Evolutionary conservation across 2,888 invertebrate species (phyloP), one percentile per base, ranked within the genome.

Genomic region (Microctonus aethiopoides): DNA sequence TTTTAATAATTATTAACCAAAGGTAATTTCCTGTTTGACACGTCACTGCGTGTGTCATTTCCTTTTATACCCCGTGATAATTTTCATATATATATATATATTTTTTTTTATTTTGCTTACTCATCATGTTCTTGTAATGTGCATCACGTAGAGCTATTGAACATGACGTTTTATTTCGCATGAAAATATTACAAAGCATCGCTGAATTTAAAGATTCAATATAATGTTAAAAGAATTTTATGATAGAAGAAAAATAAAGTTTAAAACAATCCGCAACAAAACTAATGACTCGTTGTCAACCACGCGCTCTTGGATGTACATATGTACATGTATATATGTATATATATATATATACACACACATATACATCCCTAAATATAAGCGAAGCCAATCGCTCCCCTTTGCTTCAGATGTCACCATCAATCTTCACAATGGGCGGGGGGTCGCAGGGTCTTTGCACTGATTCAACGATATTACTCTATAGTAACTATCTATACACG

Each of bases 391-490:
- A 71, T 68, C 59, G 64, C 72, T 61, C 52, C 64, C 59, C 32
- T 64, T 51, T 63, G 57, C 60, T 54, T 64, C 64, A 56, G 68
- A 26, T 72, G 74, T 75, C 75, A 74, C 74, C 74, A 75, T 75
- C 75, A 75, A 75, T 75, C 75, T 75, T 74, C 71, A 41, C 59
- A 62, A 63, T 36, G 67, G 71, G 71, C 67, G 46, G n/a, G 26
- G 66, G 26, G 29, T 16, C 6, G 29, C 4, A 11, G 46, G 41
- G 57, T 26, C n/a, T 41, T n/a, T 20, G 68, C 71, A 59, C 66
- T 64, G 75, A 74, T 72, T 71, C 67, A 52, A 65, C 71, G 67
- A 74, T 68, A 39, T 59, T 63, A 56, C 56, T 57, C 54, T 61
- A 70, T 70, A 66, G 10, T 20, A 52, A 52, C 22, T 52, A n/a